These are phyloP conservation scores for Brachyalestes nurse DNA, from an alignment of 2,797 vertebrate genomes.

Conservation along the genomic window DNA sequence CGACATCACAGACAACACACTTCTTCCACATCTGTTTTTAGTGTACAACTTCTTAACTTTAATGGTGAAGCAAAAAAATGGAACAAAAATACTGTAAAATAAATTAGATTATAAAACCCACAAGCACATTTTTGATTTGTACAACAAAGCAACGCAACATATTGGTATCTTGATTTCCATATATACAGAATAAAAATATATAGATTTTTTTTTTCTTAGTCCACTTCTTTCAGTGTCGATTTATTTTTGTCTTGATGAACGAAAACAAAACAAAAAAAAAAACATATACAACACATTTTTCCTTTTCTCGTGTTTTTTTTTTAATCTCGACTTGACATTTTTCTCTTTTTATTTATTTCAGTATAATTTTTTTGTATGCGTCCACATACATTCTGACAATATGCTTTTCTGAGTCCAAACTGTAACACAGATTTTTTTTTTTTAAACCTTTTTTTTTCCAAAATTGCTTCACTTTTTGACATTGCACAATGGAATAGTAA, in stretches of 20 bases:
- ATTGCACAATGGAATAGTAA: constrained; percentile 57
- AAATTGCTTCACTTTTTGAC: constrained; percentile 57
- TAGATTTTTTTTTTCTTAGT: constrained; percentile 78
- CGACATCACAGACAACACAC: constrained; percentile 42
- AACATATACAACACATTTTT: constrained; percentile 65
- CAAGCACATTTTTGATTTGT: constrained; percentile 85
- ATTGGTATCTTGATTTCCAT: constrained; percentile 74
- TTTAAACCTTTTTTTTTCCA: constrained; percentile 50
- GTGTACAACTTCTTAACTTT: constrained; percentile 82
- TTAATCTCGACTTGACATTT: constrained; percentile 53
- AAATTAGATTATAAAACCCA: constrained; percentile 90
- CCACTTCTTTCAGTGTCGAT: constrained; percentile 78
- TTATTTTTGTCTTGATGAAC: constrained; percentile 62
- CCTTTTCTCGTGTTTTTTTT: constrained; percentile 54
- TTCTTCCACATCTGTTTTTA: constrained; percentile 49
- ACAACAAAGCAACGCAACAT: constrained; percentile 83
- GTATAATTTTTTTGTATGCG: constrained; percentile 56
- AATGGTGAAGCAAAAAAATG: constrained; percentile 80
- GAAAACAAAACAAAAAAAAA: constrained; percentile 62
- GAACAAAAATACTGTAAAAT: constrained; percentile 83
- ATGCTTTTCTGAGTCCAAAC: constrained; percentile 47
- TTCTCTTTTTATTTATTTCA: constrained; percentile 47
- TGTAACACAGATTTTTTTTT: constrained; percentile 41
- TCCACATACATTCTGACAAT: constrained; percentile 55
- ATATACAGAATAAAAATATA: constrained; percentile 79